Conservation (phyloP, 2,113 vertebrate genomes). For the Lipophrys pholis region DNA sequence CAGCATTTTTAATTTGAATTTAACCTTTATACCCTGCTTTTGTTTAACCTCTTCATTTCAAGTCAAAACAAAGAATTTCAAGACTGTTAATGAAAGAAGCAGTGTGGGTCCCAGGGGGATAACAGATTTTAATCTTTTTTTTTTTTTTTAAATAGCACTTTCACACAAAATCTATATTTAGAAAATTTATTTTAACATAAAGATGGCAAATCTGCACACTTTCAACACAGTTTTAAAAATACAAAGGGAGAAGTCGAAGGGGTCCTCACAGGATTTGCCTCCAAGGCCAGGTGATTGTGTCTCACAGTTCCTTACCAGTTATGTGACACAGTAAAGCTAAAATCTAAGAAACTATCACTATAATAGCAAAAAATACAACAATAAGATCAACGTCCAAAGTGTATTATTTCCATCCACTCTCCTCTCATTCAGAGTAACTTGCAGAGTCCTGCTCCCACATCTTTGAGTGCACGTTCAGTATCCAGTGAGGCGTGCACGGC, state of each 20-base stretch:
- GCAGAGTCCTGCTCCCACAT: not conserved
- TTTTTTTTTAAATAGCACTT: not conserved
- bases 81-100: not conserved
- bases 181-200: conserved; percentile 83
- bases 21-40: not conserved
- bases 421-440: not conserved
- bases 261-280: conserved; percentile 57
- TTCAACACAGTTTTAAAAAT: conserved; percentile 69
- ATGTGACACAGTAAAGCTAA: conserved; percentile 41
- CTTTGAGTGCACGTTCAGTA: conserved; percentile 64
- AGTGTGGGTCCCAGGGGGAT: too few relatives aligned
- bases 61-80: not conserved
- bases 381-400: conserved; percentile 54
- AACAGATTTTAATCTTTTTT: too few relatives aligned
- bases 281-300: conserved; percentile 74
- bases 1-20: not conserved
- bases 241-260: conserved; percentile 69
- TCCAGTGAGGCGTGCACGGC: conserved; percentile 59
- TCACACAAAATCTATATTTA: conserved; percentile 70
- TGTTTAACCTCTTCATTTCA: not conserved
- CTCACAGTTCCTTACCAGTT: conserved; percentile 69
- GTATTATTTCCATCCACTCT: conserved; percentile 14
- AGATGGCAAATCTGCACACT: conserved; percentile 77
- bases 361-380: conserved; percentile 29
- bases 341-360: conserved; percentile 58